A percentile compares a stretch with the other conserved stretches of the same genome.
phyloP scores from a whole-genome alignment of 1,140 invertebrate genomes.

The Thaumatotibia leucotreta region DNA sequence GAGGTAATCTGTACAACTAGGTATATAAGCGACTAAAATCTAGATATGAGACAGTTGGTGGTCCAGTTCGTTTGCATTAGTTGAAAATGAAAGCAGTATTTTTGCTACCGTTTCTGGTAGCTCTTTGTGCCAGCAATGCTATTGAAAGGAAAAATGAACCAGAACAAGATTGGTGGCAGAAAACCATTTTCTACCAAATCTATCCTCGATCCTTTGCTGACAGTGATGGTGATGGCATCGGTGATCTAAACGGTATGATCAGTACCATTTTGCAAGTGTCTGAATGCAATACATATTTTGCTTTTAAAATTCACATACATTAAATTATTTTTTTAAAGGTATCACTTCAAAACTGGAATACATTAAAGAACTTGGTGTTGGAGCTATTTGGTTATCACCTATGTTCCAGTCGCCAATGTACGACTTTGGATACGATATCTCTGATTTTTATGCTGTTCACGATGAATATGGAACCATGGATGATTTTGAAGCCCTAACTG shows the following conservation, averaged over 20 bases:
- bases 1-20: not conserved
- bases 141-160: slow-evolving; percentile 31
- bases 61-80: not conserved
- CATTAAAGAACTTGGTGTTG: slow-evolving; percentile 75
- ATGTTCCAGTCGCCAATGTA: slow-evolving; percentile 83
- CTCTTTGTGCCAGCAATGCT: slow-evolving; percentile 31
- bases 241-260: slow-evolving; percentile 82
- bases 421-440: slow-evolving; percentile 83
- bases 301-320: slow-evolving; percentile 1
- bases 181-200: slow-evolving; percentile 86
- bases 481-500: slow-evolving; percentile 82
- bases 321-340: slow-evolving; percentile 38
- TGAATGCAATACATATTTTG: slow-evolving; percentile 27
- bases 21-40: not conserved
- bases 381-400: slow-evolving; percentile 83
- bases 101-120: slow-evolving; percentile 36
- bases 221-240: slow-evolving; percentile 83
- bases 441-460: slow-evolving; percentile 84
- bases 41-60: not conserved
- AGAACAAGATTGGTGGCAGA: slow-evolving; percentile 84
- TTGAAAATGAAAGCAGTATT: slow-evolving; percentile 37
- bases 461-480: slow-evolving; percentile 82
- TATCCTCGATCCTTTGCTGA: slow-evolving; percentile 88
- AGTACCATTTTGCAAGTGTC: not conserved
- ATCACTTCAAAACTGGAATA: slow-evolving; percentile 74